Evolutionary conservation across 1,140 invertebrate species (phyloP), one percentile per base, ranked within the genome.

Genomic region (Uloborus diversus): DNA sequence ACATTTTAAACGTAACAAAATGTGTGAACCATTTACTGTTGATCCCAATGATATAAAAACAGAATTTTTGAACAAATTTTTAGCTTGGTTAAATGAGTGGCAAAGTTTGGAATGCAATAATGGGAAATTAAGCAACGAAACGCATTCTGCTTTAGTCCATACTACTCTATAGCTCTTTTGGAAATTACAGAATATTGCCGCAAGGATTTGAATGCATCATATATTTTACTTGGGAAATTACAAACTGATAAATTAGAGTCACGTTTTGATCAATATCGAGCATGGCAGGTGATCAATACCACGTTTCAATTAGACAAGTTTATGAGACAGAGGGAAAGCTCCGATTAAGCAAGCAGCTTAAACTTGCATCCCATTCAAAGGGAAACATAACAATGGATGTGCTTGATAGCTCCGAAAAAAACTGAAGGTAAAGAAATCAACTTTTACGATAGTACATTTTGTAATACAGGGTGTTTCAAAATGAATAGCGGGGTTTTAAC

Each of bases 211-310:
- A 27, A n/a, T 7, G 7, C 62, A 17, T 20, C 4, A 27, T 61
- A 75, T 30, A 47, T 75, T 4, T 42, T 82, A 33, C 30, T 78
- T 65, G 51, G 69, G 9, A n/a, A n/a, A n/a, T n/a, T n/a, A n/a
- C n/a, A n/a, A n/a, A n/a, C n/a, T n/a, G n/a, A n/a, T n/a, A n/a
- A 66, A 80, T 53, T 81, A 32, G 73, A 81, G 37, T 14, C 42
- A 23, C 59, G 57, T 9, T 81, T 81, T 76, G 64, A 32, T 20
- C 49, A 70, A 28, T 81, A 80, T 66, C 42, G 71, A 47, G 42
- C 35, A 59, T 80, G 57, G 30, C 69, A 3, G 81, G 78, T 57
- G 13, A 13, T 57, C 51, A 73, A 20, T 71, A 78, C 51, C 33
- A 61, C 37, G 61, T 80, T 0, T 75, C 57, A 2, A 20, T 81